Conservation (phyloP, 2,888 invertebrate species). For the Patella caerulea region DNA sequence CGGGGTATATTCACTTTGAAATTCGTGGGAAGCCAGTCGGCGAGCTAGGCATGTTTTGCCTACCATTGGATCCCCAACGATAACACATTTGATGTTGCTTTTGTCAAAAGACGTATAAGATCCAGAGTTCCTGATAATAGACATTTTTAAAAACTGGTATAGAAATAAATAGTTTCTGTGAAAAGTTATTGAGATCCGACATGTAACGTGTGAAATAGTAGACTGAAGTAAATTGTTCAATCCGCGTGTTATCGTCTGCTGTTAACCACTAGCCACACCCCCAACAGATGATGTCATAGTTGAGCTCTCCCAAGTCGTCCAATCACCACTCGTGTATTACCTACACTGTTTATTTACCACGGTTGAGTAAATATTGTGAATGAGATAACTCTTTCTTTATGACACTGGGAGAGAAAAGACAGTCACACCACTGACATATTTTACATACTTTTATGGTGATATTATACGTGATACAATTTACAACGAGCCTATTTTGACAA, state of each 20-base stretch:
- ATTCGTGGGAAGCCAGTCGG: constrained; percentile 51
- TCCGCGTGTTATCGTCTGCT: background rate
- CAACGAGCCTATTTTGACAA: too few species aligned
- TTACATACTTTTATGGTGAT: constrained; percentile 10
- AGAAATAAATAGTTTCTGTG: too few species aligned
- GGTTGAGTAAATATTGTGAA: constrained; percentile 7
- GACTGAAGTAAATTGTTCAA: background rate
- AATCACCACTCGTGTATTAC: background rate
- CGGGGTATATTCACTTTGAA: constrained; percentile 54
- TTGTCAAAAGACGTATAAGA: constrained; percentile 35
- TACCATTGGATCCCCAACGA: constrained; percentile 58
- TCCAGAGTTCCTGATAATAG: constrained; percentile 18
- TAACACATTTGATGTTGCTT: constrained; percentile 56
- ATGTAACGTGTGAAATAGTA: background rate
- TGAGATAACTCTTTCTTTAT: background rate
- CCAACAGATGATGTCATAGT: background rate
- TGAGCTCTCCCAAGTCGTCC: background rate
- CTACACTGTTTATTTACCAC: background rate
- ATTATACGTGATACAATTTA: background rate
- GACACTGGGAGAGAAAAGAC: background rate
- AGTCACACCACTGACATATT: background rate
- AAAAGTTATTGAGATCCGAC: background rate
- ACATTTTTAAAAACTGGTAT: background rate
- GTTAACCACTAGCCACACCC: background rate
- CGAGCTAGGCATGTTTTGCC: constrained; percentile 56